Evolutionary conservation across 1,140 invertebrate genomes (phyloP), one percentile per base, ranked within the genome.

Genomic region (Carposina sasakii): DNA sequence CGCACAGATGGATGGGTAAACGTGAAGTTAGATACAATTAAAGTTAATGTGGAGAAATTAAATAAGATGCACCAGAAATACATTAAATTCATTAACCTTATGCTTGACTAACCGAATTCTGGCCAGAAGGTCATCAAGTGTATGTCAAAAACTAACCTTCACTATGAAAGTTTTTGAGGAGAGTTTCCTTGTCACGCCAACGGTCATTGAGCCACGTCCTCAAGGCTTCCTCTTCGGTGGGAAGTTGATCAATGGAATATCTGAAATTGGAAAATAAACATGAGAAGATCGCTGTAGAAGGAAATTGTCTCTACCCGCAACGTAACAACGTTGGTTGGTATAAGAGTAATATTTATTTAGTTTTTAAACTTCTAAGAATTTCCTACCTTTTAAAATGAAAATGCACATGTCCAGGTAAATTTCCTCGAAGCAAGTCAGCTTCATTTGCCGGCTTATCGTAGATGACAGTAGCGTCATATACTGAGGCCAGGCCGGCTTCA

Each of bases 381-480:
- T 12, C 59, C 33, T 89, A 92, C 89, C 91, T 87, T 69, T 90
- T 91, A 41, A 95, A 89, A 76, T 91, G 86, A 67, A 94, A 92
- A 67, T 93, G 90, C 12, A 95, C 90, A 60, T 91, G 87, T 58
- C 87, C 87, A 0, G 94, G 93, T 54, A 93, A 88, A 34, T 83
- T 86, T 30, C 93, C 93, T 22, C 76, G 76, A 0, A 90, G 54
- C 30, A 94, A 70, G 55, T 93, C 89, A 44, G 88, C 61, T 71
- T 94, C 93, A 26, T 87, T 90, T 0, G 92, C 90, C 13, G 92
- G 85, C 8, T 68, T 81, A 34, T 90, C 90, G 3, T 95, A 96
- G 0, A 88, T 91, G 4, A 96, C 86, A 0, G 93, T 94, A 42
- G 94, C 76, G 77, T 95, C 93, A 67, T 96, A 96, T 17, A 96